phyloP scores from a whole-genome alignment of 2,113 vertebrate species.

The Mustelus asterias region DNA sequence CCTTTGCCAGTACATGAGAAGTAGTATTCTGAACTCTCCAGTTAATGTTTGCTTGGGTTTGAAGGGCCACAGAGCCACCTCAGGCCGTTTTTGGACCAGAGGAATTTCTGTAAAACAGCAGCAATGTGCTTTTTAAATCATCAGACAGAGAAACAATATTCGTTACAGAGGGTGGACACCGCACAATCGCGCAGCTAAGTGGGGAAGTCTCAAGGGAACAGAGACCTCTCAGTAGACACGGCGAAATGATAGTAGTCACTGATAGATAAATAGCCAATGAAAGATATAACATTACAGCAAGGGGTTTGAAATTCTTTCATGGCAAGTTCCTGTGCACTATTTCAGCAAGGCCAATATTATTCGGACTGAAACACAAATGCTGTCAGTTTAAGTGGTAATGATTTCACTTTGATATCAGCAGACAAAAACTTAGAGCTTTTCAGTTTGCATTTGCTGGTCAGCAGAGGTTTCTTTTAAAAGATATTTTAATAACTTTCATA shows the following conservation, averaged over 20 bases:
- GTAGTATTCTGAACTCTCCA: background rate
- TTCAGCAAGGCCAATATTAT: background rate
- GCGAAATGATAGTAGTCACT: background rate
- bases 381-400: no score
- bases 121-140: background rate
- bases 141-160: background rate
- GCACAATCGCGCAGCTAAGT: background rate
- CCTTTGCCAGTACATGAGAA: background rate
- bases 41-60: background rate
- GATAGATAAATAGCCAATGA: background rate
- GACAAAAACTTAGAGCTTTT: background rate
- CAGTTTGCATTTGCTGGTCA: background rate
- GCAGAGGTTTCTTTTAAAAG: background rate
- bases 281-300: background rate
- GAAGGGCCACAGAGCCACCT: no score
- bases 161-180: background rate
- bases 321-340: background rate
- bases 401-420: background rate
- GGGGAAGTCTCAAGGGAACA: background rate
- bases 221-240: background rate
- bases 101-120: background rate
- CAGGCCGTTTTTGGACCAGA: background rate
- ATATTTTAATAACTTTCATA: background rate
- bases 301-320: background rate
- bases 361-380: background rate